These are phyloP conservation scores for Dione vanillae DNA, from an alignment of 2,888 invertebrate species.

Conservation along the genomic window DNA sequence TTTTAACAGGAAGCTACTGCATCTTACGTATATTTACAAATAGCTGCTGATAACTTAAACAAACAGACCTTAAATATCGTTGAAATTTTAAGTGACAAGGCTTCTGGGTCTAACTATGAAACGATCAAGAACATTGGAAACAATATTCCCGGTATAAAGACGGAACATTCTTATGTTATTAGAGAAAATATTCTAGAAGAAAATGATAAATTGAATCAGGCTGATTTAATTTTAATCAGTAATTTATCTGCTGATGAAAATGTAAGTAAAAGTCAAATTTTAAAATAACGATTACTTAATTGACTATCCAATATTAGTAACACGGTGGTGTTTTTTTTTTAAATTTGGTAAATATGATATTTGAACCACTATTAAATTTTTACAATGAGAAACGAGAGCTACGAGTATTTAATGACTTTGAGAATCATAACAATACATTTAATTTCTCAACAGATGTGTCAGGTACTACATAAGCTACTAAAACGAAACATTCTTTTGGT, in stretches of 20 bases:
- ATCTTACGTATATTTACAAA: slow-evolving; percentile 53
- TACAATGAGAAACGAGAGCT: too few species aligned
- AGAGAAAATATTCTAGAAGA: slow-evolving; percentile 45
- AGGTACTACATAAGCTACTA: slow-evolving; percentile 49
- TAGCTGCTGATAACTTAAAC: slow-evolving; percentile 55
- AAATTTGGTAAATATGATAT: too few species aligned
- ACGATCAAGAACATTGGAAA: slow-evolving; percentile 1
- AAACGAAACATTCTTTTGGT: slow-evolving; percentile 53
- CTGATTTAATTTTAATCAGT: slow-evolving; percentile 51
- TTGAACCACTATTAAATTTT: too few species aligned
- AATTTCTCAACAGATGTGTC: slow-evolving; percentile 33
- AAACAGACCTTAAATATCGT: slow-evolving; percentile 51
- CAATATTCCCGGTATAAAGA: not conserved
- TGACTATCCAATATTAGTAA: too few species aligned
- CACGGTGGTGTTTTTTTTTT: too few species aligned
- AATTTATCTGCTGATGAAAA: slow-evolving; percentile 50
- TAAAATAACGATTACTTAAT: not conserved
- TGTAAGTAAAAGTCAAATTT: slow-evolving; percentile 45
- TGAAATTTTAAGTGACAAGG: slow-evolving; percentile 47
- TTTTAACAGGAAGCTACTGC: slow-evolving; percentile 49
- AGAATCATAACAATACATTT: too few species aligned
- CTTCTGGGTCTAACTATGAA: slow-evolving; percentile 13
- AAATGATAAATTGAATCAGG: slow-evolving; percentile 2
- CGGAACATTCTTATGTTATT: slow-evolving; percentile 14
- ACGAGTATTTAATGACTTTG: too few species aligned